These are phyloP conservation scores for Ceratosolen solmsi DNA, from an alignment of 1,140 invertebrate genomes.

Conservation along the genomic window DNA sequence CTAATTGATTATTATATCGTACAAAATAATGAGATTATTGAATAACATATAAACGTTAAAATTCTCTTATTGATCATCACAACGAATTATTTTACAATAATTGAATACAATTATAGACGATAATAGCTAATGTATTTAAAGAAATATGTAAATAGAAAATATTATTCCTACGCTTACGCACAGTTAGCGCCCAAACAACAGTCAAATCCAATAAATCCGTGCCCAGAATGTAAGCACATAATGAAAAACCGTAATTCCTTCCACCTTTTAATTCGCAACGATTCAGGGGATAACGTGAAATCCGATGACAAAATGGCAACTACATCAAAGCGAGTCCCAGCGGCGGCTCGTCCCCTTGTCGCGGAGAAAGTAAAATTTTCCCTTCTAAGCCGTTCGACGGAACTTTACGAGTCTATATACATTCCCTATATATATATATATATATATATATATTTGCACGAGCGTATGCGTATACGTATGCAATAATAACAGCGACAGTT, in stretches of 20 bases:
- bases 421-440: background rate
- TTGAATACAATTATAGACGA: no score
- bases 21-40: no score
- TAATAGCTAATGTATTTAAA: background rate
- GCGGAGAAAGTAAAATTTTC: slow-evolving; percentile 6
- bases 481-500: no score
- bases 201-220: background rate
- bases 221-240: slow-evolving; percentile 4
- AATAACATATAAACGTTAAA: no score
- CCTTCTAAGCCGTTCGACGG: background rate
- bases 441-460: no score
- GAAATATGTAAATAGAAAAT: background rate
- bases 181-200: background rate
- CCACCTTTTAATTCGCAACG: slow-evolving; percentile 34
- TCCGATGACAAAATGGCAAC: slow-evolving; percentile 48
- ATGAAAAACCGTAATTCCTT: slow-evolving; percentile 35
- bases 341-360: background rate
- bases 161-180: background rate
- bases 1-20: no score
- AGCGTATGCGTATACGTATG: no score
- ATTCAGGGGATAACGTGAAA: slow-evolving; percentile 37
- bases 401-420: background rate
- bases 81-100: no score
- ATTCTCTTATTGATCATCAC: no score
- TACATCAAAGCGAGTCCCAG: slow-evolving; percentile 36